Evolutionary conservation across 2,113 vertebrate genomes (phyloP).

Genomic region (Indri indri): DNA sequence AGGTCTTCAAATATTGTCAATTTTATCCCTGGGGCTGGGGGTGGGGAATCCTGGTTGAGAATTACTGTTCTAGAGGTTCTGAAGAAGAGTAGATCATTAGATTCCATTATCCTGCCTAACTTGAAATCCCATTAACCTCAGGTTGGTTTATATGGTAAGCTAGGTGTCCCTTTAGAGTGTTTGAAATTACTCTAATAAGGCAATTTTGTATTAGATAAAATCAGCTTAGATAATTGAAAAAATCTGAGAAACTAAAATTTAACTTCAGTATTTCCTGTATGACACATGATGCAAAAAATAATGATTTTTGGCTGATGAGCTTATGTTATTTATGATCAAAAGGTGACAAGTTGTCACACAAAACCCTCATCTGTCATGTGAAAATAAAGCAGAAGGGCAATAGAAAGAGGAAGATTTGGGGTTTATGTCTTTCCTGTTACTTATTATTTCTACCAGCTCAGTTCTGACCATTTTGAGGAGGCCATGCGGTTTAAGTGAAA

Average conservation of each 20-base stretch:
- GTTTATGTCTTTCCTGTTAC: neutral
- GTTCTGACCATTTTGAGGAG: neutral
- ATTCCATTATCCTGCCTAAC: neutral
- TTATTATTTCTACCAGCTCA: neutral
- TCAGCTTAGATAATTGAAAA: neutral
- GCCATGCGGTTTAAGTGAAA: neutral
- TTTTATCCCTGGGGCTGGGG: neutral
- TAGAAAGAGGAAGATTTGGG: neutral
- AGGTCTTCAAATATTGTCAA: neutral
- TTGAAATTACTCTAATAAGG: neutral
- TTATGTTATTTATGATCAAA: neutral
- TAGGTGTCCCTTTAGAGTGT: neutral
- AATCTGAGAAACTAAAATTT: neutral
- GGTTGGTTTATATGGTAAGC: neutral
- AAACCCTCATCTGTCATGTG: neutral
- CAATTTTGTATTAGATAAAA: neutral
- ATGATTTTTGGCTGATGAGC: neutral
- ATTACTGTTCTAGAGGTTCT: neutral
- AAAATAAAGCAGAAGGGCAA: neutral
- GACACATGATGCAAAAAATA: neutral
- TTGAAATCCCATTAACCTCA: neutral
- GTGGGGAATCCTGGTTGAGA: neutral
- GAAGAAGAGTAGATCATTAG: neutral
- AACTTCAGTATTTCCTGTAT: neutral
- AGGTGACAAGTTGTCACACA: neutral